Base-by-base conservation (phyloP, 2,113 vertebrate genomes). In the Gymnogyps californianus region DNA sequence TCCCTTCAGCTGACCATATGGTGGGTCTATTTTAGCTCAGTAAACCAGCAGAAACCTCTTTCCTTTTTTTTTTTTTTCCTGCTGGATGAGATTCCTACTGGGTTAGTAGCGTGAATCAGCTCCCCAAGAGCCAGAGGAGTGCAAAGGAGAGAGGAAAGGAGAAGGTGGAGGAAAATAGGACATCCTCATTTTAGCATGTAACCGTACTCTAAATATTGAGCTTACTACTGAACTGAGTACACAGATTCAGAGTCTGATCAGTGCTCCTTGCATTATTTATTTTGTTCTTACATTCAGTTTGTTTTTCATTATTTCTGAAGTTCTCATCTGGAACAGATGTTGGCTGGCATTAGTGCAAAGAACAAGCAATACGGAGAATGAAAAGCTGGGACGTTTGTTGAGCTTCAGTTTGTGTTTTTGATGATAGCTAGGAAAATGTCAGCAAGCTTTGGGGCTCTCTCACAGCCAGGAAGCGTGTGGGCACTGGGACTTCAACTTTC, bases 1-100 rank as follows among this genome's bases (percentile, higher is more conserved):
- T 57, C 70, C 70, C 78, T 93, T 69, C 87, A 89, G 80, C 62
- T 96, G 82, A 82, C 94, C 94, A 93, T 95, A 87, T 88, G 76
- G 89, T 54, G 55, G 67, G 55, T 19, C 80, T 91, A 42, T 93
- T 96, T 96, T 94, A 92, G 93, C 64, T 92, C 86, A 29, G 58
- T 81, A 83, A 83, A 72, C 46, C 49, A 78, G 79, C 34, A 44
- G 93, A 96, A 92, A 62, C 31, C 32, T 71, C 34, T 70, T 81
- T 4, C 22, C 4, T 59, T 55, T 42, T 55, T 51, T 34, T 55
- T 19, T 58, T 46, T 72, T 52, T 25, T 16, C 1, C 84, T 90
- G 59, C 84, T 90, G 59, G 36, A 62, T 92, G 42, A 58, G 71
- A 44, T 89, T 93, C 76, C 75, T 51, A 10, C 24, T 69, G 47